These are phyloP conservation scores for Dichetophora obliterata DNA, from an alignment of 2,888 invertebrate genomes.

Conservation along the genomic window DNA sequence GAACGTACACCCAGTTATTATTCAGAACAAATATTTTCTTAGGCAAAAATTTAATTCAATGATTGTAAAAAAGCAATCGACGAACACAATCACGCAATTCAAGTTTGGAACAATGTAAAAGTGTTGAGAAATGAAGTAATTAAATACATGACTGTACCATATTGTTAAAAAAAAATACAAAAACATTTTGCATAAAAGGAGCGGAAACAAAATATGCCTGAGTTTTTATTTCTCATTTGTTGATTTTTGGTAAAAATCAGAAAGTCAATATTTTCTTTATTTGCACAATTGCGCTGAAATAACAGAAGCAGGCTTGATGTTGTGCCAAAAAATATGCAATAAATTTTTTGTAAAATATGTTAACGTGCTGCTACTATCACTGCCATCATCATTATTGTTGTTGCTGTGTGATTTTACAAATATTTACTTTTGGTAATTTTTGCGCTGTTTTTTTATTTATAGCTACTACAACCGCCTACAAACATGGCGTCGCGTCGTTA, in stretches of 20 bases:
- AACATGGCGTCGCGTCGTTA: not conserved
- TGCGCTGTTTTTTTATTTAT: conserved; percentile 4
- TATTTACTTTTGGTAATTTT: conserved; percentile 10
- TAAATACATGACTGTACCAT: not conserved
- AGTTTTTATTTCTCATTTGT: too few species aligned
- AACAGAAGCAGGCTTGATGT: conserved; percentile 13
- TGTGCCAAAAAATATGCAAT: conserved; percentile 16
- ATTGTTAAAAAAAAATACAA: not conserved
- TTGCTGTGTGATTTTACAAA: conserved; percentile 1
- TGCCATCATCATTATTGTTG: not conserved
- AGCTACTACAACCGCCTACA: not conserved
- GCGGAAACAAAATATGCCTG: not conserved
- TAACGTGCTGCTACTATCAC: not conserved
- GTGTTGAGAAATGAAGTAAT: not conserved
- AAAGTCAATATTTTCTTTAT: not conserved
- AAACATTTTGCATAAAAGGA: not conserved
- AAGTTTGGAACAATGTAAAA: not conserved
- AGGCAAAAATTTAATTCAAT: not conserved
- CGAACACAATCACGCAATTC: too few species aligned
- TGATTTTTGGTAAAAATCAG: not conserved
- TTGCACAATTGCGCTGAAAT: conserved; percentile 19
- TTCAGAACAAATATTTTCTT: not conserved
- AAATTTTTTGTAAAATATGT: conserved; percentile 20
- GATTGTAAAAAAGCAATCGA: too few species aligned
- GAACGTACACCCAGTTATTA: too few species aligned